Evolutionary conservation across 2,888 invertebrate genomes (phyloP).

Genomic region (Automeris io): DNA sequence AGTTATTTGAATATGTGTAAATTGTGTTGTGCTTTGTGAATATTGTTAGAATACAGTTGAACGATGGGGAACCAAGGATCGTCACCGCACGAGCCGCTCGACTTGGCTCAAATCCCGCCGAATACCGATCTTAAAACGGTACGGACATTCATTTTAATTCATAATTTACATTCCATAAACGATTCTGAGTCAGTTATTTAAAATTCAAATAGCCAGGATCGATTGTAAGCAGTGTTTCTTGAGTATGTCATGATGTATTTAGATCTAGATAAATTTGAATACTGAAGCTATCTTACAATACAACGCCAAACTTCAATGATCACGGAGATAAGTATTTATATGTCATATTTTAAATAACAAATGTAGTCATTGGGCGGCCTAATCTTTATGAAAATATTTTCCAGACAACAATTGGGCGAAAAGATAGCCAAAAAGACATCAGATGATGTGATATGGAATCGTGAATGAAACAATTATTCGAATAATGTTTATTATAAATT

Average conservation of each 20-base stretch:
- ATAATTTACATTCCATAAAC: constrained; percentile 31
- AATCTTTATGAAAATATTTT: no score
- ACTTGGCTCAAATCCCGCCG: constrained; percentile 78
- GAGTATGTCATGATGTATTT: neutral
- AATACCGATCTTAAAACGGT: constrained; percentile 71
- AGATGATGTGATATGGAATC: no score
- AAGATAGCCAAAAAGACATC: no score
- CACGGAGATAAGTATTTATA: no score
- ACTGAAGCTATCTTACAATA: no score
- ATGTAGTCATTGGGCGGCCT: no score
- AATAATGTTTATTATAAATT: no score
- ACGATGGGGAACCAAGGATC: constrained; percentile 90
- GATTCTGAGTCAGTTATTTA: constrained; percentile 10
- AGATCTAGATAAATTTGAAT: no score
- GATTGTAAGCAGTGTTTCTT: neutral
- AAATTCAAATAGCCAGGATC: neutral
- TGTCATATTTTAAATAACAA: no score
- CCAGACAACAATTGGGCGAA: no score
- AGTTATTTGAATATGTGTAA: constrained; percentile 26
- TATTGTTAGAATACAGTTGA: constrained; percentile 17
- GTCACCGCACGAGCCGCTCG: constrained; percentile 88
- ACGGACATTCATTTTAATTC: constrained; percentile 20
- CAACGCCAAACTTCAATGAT: no score
- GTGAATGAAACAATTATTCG: no score
- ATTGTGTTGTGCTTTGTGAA: constrained; percentile 33